Evolutionary conservation across 1,140 invertebrate genomes (phyloP).

Genomic region (Cephus cinctus): DNA sequence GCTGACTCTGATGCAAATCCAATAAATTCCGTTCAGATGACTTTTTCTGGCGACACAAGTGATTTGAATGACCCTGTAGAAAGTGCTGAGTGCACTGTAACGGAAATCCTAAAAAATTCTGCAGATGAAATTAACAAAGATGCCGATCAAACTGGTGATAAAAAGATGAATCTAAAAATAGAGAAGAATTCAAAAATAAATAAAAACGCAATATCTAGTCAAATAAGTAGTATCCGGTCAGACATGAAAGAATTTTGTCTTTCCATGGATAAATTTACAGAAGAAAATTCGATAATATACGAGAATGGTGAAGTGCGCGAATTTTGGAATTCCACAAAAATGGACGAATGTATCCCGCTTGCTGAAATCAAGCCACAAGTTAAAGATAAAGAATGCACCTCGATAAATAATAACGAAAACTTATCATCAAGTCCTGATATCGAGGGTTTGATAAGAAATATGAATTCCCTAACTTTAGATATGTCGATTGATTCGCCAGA

Average conservation of each 20-base stretch:
- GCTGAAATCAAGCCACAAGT: not conserved
- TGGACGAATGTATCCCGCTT: not conserved
- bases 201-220: too few species aligned
- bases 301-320: not conserved
- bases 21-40: too few species aligned
- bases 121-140: too few species aligned
- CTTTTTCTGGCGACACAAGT: too few species aligned
- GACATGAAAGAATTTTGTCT: constrained; percentile 32
- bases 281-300: not conserved
- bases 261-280: constrained; percentile 27
- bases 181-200: too few species aligned
- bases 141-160: too few species aligned
- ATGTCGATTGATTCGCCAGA: constrained; percentile 1
- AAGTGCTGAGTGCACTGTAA: too few species aligned
- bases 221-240: constrained; percentile 25
- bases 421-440: not conserved
- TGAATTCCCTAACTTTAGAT: constrained; percentile 1
- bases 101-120: too few species aligned
- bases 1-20: too few species aligned
- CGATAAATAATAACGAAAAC: too few species aligned
- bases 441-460: not conserved
- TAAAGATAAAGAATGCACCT: not conserved
- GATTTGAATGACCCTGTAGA: too few species aligned
- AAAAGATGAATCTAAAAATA: too few species aligned
- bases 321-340: not conserved